A percentile compares a stretch with the other conserved stretches of the same genome.
These are phyloP conservation scores for Acropternis orthonyx DNA, from an alignment of 2,797 vertebrate genomes.

Conservation along the genomic window DNA sequence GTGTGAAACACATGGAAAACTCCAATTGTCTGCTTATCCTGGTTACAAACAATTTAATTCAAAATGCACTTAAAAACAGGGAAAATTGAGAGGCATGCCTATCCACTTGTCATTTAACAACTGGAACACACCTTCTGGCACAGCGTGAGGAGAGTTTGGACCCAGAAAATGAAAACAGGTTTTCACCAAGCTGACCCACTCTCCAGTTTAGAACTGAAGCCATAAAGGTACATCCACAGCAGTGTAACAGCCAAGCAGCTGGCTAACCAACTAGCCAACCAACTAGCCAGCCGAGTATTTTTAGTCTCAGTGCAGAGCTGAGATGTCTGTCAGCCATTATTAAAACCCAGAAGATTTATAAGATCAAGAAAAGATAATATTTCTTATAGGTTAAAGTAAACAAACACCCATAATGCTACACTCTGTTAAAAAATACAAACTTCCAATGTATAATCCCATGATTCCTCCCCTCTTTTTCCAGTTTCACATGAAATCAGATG, in stretches of 20 bases:
- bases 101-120: not conserved
- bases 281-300: not conserved
- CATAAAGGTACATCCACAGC: not conserved
- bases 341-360: not conserved
- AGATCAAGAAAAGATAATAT: not conserved
- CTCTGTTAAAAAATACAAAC: not conserved
- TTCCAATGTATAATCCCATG: accelerated
- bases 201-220: not conserved
- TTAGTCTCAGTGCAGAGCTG: not conserved
- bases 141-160: not conserved
- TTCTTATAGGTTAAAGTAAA: not conserved
- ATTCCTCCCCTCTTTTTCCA: not conserved
- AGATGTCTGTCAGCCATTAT: not conserved
- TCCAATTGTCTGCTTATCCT: not conserved
- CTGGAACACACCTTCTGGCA: not conserved
- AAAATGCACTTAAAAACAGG: not conserved
- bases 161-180: not conserved
- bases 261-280: not conserved
- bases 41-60: not conserved
- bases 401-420: not conserved
- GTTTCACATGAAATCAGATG: not conserved
- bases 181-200: not conserved
- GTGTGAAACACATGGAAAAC: not conserved
- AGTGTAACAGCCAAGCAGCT: not conserved
- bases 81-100: not conserved